Evolutionary conservation across 2,113 vertebrate species (phyloP), one percentile per base, ranked within the genome.

Genomic region (Cynocephalus volans): DNA sequence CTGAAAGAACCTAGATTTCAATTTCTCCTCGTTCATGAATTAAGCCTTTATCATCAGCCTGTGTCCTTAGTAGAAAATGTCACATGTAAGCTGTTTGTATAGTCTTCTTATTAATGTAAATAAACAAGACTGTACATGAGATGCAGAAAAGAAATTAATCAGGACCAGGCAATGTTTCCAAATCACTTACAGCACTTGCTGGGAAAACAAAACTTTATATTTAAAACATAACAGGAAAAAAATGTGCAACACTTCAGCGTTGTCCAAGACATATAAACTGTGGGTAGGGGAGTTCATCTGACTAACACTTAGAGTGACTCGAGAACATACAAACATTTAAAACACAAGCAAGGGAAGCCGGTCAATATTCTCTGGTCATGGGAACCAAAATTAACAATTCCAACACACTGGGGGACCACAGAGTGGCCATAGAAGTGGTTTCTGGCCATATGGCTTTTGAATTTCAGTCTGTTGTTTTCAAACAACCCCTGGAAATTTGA

Each of bases 251-350:
- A 87, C 76, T 95, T 96, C 72, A 62, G 73, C 41, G 41, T 41
- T 41, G 41, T 90, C 97, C 85, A 97, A 97, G 82, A 90, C 93
- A 94, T 60, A 93, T 94, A 96, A 98, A 97, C 95, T 75, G 41
- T 80, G 86, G 92, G 90, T 58, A 94, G 90, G 41, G 56, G 79
- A 82, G 62, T 86, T 70, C 85, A 94, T 82, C 65, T 0, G 48
- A 91, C 75, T 82, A 79, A 86, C 52, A 65, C 84, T 92, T 65
- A 21, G 75, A 94, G 72, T 77, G 93, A 64, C 67, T 95, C 94
- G 88, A 90, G 94, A 95, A 96, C 88, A 97, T 1, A 79, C 65
- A 92, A 79, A 96, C 17, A n/a, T 72, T 93, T 64, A 77, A 93
- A 95, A 93, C 64, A 77, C 6, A 13, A 56, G 79, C 28, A 48